These are phyloP conservation scores for Nanorana parkeri DNA, from an alignment of 2,113 vertebrate genomes.

Conservation along the genomic window DNA sequence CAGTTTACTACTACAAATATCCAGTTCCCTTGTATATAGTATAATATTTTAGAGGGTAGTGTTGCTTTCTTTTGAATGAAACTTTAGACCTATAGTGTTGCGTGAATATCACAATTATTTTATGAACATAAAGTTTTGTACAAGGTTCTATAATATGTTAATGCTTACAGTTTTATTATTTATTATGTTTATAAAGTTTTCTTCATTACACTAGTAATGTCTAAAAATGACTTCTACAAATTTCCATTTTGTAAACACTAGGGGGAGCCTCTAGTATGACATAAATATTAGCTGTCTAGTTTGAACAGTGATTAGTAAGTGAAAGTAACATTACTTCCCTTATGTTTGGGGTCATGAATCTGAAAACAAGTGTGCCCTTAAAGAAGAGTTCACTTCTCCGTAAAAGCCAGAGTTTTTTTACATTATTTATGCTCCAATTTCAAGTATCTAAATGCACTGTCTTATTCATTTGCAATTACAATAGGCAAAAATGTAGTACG, in stretches of 20 bases:
- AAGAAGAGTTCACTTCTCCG: background rate
- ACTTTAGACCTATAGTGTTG: too few species aligned
- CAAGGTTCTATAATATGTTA: too few species aligned
- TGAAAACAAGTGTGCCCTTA: background rate
- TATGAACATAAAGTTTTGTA: too few species aligned
- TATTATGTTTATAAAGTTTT: too few species aligned
- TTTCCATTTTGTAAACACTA: conserved; percentile 2
- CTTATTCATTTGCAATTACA: background rate
- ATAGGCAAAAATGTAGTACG: too few species aligned
- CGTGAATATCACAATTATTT: too few species aligned
- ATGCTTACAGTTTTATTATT: too few species aligned
- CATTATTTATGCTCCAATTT: background rate
- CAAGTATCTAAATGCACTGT: background rate
- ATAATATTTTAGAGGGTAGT: too few species aligned
- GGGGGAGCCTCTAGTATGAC: conserved; percentile 26
- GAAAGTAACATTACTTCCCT: background rate
- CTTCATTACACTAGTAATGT: too few species aligned
- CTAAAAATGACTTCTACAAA: background rate
- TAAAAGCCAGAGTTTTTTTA: background rate
- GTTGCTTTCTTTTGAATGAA: too few species aligned
- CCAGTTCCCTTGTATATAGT: too few species aligned
- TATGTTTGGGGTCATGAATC: background rate
- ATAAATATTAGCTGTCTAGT: background rate
- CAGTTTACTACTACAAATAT: too few species aligned
- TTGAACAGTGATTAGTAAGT: background rate